These are phyloP conservation scores for Lineus longissimus DNA, from an alignment of 1,140 invertebrate species.

Conservation along the genomic window DNA sequence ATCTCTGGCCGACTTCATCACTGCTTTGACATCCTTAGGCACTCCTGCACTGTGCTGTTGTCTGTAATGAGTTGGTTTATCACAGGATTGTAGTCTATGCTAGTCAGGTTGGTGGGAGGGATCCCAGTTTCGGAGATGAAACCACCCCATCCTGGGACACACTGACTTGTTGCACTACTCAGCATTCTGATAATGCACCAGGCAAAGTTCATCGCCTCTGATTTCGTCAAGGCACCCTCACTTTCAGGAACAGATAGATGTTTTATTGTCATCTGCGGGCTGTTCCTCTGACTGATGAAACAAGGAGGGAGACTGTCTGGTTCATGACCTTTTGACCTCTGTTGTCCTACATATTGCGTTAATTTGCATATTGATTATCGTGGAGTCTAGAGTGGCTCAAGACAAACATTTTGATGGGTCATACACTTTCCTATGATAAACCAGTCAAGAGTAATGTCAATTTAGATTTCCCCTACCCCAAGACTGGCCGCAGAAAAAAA, in stretches of 20 bases:
- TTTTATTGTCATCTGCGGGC: background rate
- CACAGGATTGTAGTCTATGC: constrained; percentile 25
- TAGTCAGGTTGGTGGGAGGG: constrained; percentile 12
- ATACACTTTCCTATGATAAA: too few relatives aligned
- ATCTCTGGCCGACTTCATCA: too few relatives aligned
- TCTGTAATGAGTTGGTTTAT: constrained; percentile 25
- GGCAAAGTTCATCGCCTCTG: background rate
- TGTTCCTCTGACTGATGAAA: constrained; percentile 14
- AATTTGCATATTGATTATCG: too few relatives aligned
- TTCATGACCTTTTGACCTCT: too few relatives aligned
- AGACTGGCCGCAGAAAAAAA: too few relatives aligned
- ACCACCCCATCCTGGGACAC: constrained; percentile 16
- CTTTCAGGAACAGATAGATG: background rate
- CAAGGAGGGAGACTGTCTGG: constrained; percentile 17
- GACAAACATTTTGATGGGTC: too few relatives aligned
- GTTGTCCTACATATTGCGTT: too few relatives aligned
- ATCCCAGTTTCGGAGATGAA: constrained; percentile 20
- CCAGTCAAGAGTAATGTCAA: too few relatives aligned
- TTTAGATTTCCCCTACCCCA: too few relatives aligned
- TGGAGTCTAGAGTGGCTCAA: too few relatives aligned
- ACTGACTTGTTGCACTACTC: background rate
- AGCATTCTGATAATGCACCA: constrained; percentile 16
- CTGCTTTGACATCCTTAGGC: background rate
- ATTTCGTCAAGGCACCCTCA: background rate
- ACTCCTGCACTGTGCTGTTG: constrained; percentile 22